Percentiles rank a stretch among this genome's conserved stretches.
phyloP scores from a whole-genome alignment of 2,888 invertebrate genomes.

The Cryptosula pallasiana region DNA sequence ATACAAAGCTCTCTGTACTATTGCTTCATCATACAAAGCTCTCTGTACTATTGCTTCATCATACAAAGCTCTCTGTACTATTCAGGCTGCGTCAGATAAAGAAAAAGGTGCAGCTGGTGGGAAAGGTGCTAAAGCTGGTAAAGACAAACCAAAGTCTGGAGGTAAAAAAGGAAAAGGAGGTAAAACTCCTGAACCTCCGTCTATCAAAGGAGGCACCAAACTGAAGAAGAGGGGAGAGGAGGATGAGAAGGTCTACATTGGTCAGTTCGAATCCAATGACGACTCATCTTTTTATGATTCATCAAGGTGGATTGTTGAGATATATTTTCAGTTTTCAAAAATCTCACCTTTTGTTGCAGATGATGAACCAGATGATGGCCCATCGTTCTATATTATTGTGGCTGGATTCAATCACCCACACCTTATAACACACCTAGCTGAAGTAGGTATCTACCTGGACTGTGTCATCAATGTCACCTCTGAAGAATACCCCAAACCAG shows the following conservation, averaged over 20 bases:
- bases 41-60: too few species aligned
- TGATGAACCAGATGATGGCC: slow-evolving; percentile 53
- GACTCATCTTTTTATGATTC: too few species aligned
- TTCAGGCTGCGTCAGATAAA: slow-evolving; percentile 29
- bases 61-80: too few species aligned
- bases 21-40: too few species aligned
- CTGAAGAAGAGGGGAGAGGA: slow-evolving; percentile 51
- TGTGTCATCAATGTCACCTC: slow-evolving; percentile 33
- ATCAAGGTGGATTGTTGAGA: too few species aligned
- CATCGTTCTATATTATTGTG: slow-evolving; percentile 48
- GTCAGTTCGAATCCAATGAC: too few species aligned
- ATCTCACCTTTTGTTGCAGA: too few species aligned
- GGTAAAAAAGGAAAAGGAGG: slow-evolving; percentile 40
- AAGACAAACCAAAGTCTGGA: slow-evolving; percentile 42
- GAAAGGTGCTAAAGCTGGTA: slow-evolving; percentile 35
- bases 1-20: too few species aligned
- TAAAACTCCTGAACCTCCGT: slow-evolving; percentile 48
- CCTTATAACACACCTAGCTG: slow-evolving; percentile 40
- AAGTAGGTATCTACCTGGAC: slow-evolving; percentile 43
- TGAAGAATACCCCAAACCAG: slow-evolving; percentile 26
- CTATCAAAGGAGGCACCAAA: slow-evolving; percentile 49
- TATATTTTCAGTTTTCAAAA: too few species aligned
- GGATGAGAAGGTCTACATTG: slow-evolving; percentile 47
- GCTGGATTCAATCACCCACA: slow-evolving; percentile 46
- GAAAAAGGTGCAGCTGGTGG: slow-evolving; percentile 30